phyloP scores from a whole-genome alignment of 2,113 vertebrate species.

The Takifugu flavidus region DNA sequence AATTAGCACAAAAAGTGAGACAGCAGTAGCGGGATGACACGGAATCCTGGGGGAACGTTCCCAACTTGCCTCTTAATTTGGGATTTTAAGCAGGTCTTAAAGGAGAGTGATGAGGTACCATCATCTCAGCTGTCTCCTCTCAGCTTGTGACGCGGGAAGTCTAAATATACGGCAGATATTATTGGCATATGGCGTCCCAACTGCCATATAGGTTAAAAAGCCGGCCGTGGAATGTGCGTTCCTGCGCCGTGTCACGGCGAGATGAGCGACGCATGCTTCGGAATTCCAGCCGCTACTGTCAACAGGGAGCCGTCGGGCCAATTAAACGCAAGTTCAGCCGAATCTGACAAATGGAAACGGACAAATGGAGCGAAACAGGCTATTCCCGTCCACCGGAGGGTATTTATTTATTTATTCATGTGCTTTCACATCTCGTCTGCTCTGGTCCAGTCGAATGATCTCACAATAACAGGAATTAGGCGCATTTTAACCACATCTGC shows the following conservation, averaged over 20 bases:
- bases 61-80: constrained; percentile 60
- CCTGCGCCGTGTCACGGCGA: constrained; percentile 45
- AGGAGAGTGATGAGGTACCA: constrained; percentile 42
- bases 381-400: not conserved
- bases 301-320: constrained; percentile 26
- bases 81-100: constrained; percentile 32
- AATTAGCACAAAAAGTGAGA: constrained; percentile 46
- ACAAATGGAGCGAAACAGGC: not conserved
- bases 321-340: constrained; percentile 6
- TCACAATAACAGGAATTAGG: constrained; percentile 32
- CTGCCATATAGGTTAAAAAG: constrained; percentile 52
- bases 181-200: constrained; percentile 59
- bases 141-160: constrained; percentile 44
- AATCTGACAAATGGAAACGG: constrained; percentile 5
- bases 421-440: not conserved
- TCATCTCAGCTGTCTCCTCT: constrained; percentile 67
- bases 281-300: constrained; percentile 38
- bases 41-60: constrained; percentile 46
- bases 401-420: not conserved
- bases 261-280: constrained; percentile 51
- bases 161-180: constrained; percentile 77
- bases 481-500: constrained; percentile 48
- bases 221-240: constrained; percentile 47
- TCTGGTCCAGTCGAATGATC: constrained; percentile 30
- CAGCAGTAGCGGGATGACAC: constrained; percentile 51